Evolutionary conservation across 1,140 invertebrate species (phyloP).

Genomic region (Procambarus clarkii): DNA sequence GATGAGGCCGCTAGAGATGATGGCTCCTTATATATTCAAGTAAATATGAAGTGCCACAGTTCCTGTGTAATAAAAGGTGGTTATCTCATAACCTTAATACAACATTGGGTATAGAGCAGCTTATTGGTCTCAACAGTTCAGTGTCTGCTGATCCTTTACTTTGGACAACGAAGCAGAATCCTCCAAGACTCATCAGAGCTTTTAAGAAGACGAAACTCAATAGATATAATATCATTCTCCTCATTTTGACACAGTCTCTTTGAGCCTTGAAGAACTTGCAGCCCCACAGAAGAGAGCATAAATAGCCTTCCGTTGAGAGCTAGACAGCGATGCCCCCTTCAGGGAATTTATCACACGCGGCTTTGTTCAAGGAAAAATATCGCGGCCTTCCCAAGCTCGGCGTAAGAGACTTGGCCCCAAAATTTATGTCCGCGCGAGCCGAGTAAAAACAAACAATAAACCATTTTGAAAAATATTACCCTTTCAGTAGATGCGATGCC

Average conservation of each 20-base stretch:
- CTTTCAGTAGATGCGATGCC: slow-evolving; percentile 4
- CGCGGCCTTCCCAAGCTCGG: not conserved
- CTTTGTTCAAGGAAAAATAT: slow-evolving; percentile 13
- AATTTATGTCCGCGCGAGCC: not conserved
- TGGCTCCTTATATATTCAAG: no score
- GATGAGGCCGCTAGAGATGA: no score
- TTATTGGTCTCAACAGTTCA: no score
- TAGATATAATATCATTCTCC: not conserved
- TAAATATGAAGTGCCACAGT: no score
- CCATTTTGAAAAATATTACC: slow-evolving; percentile 5
- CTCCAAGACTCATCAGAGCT: not conserved
- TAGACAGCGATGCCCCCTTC: not conserved
- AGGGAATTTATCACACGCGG: not conserved
- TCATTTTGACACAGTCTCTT: not conserved
- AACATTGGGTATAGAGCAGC: no score
- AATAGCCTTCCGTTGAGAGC: not conserved
- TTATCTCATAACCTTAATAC: no score
- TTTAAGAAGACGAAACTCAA: not conserved
- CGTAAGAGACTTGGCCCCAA: not conserved
- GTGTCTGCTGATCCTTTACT: not conserved
- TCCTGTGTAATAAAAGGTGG: no score
- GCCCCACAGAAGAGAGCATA: not conserved
- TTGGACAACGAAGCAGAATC: not conserved
- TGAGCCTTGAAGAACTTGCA: not conserved
- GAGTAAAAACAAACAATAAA: slow-evolving; percentile 19